Evolutionary conservation across 1,140 invertebrate genomes (phyloP), one percentile per base, ranked within the genome.

Genomic region (Pseudomyrmex gracilis): DNA sequence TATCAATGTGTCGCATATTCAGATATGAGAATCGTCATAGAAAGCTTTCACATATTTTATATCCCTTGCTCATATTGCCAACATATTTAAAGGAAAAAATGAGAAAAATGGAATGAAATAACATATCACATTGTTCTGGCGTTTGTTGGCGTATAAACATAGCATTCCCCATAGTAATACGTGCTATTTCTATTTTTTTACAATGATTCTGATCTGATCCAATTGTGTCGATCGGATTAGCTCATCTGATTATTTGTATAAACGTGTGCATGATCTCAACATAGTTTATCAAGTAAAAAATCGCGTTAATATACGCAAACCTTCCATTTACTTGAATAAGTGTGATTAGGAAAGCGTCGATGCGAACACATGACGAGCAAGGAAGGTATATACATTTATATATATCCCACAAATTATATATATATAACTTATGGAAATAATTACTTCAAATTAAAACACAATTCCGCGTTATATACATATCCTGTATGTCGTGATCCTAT

Each of bases 101-200:
- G 34, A 34, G 34, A 34, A 34, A 34, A 34, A 34, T 34, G 3
- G 0, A 34, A 45, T 49, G 7, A 70, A 58, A 80, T 3, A 45
- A 80, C 76, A 80, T 80, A 80, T 80, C 76, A 80, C n/a, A 80
- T 13, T 34, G 34, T 70, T 71, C 43, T 71, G 43, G 20, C 66
- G 12, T 80, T 80, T 78, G 2, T 68, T 80, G 58, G n/a, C 53
- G 43, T 60, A 78, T 57, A 71, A 80, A 49, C 34, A 57, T 80
- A 15, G 66, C 66, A 80, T 80, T 78, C 64, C 76, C 47, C 49
- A 34, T 34, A 20, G 64, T 61, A 34, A 76, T 55, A 78, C 64
- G 47, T 43, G 15, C 55, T 80, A 60, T 5, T 66, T 80, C 66
- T 80, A 80, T 80, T 80, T 80, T 70, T 58, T 80, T 80, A 80